Evolutionary conservation across 2,113 vertebrate species (phyloP), one percentile per base, ranked within the genome.

Genomic region (Craseonycteris thonglongyai): DNA sequence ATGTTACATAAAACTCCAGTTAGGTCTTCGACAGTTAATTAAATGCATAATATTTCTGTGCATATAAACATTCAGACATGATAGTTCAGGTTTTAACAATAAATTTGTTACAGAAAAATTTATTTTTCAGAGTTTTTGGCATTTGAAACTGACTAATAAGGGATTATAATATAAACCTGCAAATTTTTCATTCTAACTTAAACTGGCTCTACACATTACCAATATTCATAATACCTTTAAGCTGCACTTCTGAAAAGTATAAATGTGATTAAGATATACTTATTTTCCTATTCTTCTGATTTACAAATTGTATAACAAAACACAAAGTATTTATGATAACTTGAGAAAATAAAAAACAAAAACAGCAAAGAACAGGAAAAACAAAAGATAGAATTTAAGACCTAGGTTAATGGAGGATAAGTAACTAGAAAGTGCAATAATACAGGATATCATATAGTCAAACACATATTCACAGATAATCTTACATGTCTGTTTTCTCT

Each of bases 401-500:
- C 78, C 0, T 26, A 40, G 0, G 38, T 30, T 7, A 56, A 47
- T 24, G 30, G 11, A 80, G 3, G 16, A 19, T n/a, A 79, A 13
- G 2, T 14, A 69, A 74, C 30, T 30, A 91, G 33, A 45, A 47
- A 24, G 45, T 88, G 18, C 21, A 91, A 88, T 87, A 83, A 35
- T 18, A 68, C 0, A 86, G 3, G 33, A 56, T 91, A 40, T 81
- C 54, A 88, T 47, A 79, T 0, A 91, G 35, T 40, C 26, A 90
- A 93, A 86, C 2, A 51, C 24, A 33, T 35, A 69, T 74, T 82
- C 40, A 33, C 0, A 76, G 15, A 45, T 59, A 96, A 87, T 97
- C 99, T 99, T 98, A 99, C 99, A 26, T 99, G 99, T 98, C 99
- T 98, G 97, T 99, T 99, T 97, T 99, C 99, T 97, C 99, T 98